Conservation (phyloP, 1,140 invertebrate genomes). For the Sycobia sp. region DNA sequence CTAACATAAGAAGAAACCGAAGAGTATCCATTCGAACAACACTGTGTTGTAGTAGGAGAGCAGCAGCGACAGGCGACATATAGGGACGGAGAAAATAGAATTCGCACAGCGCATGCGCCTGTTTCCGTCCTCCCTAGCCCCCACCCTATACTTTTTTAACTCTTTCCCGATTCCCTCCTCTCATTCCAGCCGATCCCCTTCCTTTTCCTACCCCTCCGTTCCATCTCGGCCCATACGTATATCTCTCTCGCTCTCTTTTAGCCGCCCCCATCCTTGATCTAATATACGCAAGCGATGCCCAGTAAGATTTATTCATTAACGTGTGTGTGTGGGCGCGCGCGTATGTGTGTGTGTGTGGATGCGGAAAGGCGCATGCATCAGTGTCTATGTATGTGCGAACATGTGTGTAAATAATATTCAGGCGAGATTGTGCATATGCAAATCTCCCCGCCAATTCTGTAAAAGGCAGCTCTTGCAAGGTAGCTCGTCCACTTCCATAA, state of each 20-base stretch:
- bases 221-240: too few species aligned
- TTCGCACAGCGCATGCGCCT: slow-evolving; percentile 45
- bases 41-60: too few species aligned
- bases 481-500: neutral
- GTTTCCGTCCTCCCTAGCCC: slow-evolving; percentile 13
- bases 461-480: too few species aligned
- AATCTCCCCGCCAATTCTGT: too few species aligned
- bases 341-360: slow-evolving; percentile 33
- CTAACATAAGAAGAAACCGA: too few species aligned
- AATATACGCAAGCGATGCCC: slow-evolving; percentile 50
- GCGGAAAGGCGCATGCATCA: neutral
- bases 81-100: slow-evolving; percentile 23
- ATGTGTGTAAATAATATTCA: too few species aligned
- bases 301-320: slow-evolving; percentile 53
- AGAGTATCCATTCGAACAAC: too few species aligned
- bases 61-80: neutral
- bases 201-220: too few species aligned
- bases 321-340: slow-evolving; percentile 43
- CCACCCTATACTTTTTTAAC: slow-evolving; percentile 18
- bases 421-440: too few species aligned
- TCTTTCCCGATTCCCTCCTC: slow-evolving; percentile 3
- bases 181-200: too few species aligned
- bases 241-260: slow-evolving; percentile 38
- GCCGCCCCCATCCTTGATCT: slow-evolving; percentile 44
- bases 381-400: too few species aligned